Conservation (phyloP, 2,888 invertebrate species). For the Cosmopolites sordidus region DNA sequence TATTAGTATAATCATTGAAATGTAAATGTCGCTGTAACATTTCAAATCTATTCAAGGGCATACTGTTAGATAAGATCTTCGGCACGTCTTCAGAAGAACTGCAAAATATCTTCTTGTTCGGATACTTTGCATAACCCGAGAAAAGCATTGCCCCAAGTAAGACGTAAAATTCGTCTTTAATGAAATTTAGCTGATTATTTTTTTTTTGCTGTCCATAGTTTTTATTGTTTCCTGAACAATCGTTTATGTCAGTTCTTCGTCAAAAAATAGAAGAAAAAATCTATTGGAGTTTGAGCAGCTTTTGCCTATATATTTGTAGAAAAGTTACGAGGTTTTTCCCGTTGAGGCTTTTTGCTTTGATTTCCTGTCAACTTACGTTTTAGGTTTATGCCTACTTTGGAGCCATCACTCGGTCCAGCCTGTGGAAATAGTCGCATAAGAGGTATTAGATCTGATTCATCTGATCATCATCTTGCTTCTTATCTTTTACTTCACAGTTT, state of each 20-base stretch:
- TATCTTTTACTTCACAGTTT: no score
- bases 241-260: no score
- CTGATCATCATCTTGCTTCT: not conserved
- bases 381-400: not conserved
- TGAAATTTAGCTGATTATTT: no score
- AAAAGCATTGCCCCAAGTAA: slow-evolving; percentile 22
- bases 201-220: slow-evolving; percentile 24
- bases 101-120: slow-evolving; percentile 26
- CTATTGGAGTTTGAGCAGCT: not conserved
- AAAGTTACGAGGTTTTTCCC: not conserved
- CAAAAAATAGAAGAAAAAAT: slow-evolving; percentile 17
- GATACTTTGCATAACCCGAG: no score
- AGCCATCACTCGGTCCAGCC: not conserved
- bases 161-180: slow-evolving; percentile 22
- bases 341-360: no score
- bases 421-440: no score
- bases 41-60: no score
- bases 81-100: slow-evolving; percentile 15
- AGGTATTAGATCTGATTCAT: not conserved
- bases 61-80: no score
- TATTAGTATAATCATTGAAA: no score
- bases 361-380: no score
- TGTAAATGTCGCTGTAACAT: slow-evolving; percentile 16
- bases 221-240: slow-evolving; percentile 13
- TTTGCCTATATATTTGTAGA: not conserved